Percentiles rank a stretch among this genome's conserved stretches.
phyloP scores from a whole-genome alignment of 2,888 invertebrate genomes.

The Lasioglossum lativentre region DNA sequence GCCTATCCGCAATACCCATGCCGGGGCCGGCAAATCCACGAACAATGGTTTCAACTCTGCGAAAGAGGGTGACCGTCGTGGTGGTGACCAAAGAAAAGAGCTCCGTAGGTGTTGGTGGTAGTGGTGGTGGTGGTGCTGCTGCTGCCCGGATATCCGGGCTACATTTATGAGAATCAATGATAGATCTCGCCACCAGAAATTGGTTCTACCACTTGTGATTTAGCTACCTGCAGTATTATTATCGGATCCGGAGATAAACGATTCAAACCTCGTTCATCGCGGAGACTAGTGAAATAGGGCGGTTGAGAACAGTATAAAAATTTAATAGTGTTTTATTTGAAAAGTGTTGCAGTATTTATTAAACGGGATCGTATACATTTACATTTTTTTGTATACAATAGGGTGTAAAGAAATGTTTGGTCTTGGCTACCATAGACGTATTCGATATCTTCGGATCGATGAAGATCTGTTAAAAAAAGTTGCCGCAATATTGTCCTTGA shows the following conservation, averaged over 20 bases:
- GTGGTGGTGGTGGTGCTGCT: slow-evolving; percentile 24
- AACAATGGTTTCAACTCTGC: slow-evolving; percentile 53
- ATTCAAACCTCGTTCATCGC: not conserved
- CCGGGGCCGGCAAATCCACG: slow-evolving; percentile 57
- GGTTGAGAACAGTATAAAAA: not conserved
- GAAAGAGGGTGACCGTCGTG: slow-evolving; percentile 43
- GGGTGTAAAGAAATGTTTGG: too few relatives aligned
- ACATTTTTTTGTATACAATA: too few relatives aligned
- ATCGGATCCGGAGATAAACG: not conserved
- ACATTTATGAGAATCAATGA: slow-evolving; percentile 21
- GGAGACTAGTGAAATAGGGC: not conserved
- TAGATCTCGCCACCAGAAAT: not conserved
- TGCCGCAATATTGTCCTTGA: too few relatives aligned
- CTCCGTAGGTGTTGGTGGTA: slow-evolving; percentile 32
- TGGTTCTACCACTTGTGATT: not conserved
- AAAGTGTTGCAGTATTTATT: not conserved
- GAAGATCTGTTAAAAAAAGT: too few relatives aligned
- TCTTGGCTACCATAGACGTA: too few relatives aligned
- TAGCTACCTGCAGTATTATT: not conserved
- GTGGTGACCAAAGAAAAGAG: slow-evolving; percentile 22
- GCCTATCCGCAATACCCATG: slow-evolving; percentile 56
- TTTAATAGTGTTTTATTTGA: not conserved
- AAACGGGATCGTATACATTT: not conserved
- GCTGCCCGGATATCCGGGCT: slow-evolving; percentile 35
- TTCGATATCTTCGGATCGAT: too few relatives aligned